phyloP scores from a whole-genome alignment of 1,140 invertebrate species.

The Teleopsis dalmanni region DNA sequence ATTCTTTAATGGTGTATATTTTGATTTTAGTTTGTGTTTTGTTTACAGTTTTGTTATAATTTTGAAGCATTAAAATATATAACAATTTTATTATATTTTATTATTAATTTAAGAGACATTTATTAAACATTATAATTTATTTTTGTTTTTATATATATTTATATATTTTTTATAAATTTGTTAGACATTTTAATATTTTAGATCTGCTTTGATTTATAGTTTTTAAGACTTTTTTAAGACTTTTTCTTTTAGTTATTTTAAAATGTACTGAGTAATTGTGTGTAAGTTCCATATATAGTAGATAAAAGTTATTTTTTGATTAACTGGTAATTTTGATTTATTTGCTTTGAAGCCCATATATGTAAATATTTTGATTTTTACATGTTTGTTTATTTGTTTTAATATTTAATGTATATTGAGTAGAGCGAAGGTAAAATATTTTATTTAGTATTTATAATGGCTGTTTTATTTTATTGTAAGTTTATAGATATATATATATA shows the following conservation, averaged over 20 bases:
- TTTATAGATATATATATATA: not conserved
- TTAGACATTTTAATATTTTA: not conserved
- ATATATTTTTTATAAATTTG: not conserved
- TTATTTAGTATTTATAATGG: not conserved
- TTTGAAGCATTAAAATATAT: not conserved
- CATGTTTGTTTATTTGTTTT: conserved; percentile 2
- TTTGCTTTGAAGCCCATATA: conserved; percentile 37
- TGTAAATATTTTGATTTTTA: conserved; percentile 16
- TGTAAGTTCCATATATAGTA: not conserved
- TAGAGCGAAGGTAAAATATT: not conserved
- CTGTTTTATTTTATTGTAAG: not conserved
- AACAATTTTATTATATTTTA: not conserved
- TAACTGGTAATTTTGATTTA: conserved; percentile 36
- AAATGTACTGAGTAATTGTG: not conserved
- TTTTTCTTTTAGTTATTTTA: not conserved
- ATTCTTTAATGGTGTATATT: not conserved
- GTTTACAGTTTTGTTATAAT: not conserved
- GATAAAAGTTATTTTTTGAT: not conserved
- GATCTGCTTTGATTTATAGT: not conserved
- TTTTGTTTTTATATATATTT: not conserved
- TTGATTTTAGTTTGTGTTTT: not conserved
- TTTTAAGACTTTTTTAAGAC: not conserved
- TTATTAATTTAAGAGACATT: not conserved
- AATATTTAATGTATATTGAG: not conserved
- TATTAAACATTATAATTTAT: not conserved